Conservation (phyloP, 2,888 invertebrate species). For the Dusona sp. region DNA sequence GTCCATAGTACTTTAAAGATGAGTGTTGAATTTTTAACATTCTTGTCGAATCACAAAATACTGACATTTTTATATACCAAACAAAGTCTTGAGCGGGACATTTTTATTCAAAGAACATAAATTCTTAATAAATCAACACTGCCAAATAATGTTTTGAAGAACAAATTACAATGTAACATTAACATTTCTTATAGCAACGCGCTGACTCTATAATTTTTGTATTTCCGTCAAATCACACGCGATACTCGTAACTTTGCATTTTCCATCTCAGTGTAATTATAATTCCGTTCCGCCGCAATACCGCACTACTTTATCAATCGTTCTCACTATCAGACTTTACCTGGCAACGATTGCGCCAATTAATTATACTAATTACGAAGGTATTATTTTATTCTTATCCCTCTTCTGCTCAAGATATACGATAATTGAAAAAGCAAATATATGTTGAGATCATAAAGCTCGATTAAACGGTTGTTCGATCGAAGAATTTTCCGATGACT, state of each 20-base stretch:
- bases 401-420: background rate
- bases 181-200: background rate
- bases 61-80: no score
- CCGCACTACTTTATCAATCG: background rate
- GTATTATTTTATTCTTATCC: background rate
- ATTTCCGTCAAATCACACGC: background rate
- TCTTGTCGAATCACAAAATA: background rate
- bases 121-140: background rate
- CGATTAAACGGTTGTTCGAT: constrained; percentile 16
- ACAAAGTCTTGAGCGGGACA: background rate
- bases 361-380: background rate
- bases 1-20: background rate
- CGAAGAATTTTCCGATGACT: constrained; percentile 20
- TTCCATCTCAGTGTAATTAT: background rate
- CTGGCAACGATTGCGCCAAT: constrained; percentile 2
- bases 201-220: constrained; percentile 8
- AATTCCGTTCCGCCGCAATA: background rate
- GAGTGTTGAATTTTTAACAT: background rate
- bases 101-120: background rate
- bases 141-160: background rate
- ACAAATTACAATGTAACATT: background rate
- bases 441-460: background rate
- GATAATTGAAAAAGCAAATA: background rate
- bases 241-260: constrained; percentile 13
- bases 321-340: background rate